Base-by-base conservation (phyloP, 1,140 invertebrate species). In the Heliconius himera region DNA sequence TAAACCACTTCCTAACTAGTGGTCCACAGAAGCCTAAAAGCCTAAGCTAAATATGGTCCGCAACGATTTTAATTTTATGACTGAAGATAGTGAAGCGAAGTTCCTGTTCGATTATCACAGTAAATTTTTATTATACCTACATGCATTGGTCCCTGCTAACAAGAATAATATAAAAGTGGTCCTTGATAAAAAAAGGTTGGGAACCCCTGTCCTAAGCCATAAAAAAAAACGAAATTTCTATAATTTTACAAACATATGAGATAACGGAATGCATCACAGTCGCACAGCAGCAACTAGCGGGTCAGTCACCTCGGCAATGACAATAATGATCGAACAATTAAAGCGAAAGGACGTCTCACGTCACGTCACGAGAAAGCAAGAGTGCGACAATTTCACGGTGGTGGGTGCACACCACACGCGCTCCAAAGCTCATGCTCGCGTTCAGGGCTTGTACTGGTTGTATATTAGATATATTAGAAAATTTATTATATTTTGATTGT, bases 331-430 rank as follows among this genome's bases (percentile, higher is more conserved):
- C 84, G 38, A 85, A 85, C 82, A 91, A 93, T 93, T 93, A 93
- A 87, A 91, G 91, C 91, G 90, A 93, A 91, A 93, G 90, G 91
- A 90, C 88, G 86, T 83, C 76, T 87, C 88, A 90, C 88, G 86
- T 84, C 76, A 89, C 88, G 83, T 82, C 82, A 85, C 88, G 88
- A 88, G 91, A 93, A 93, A 93, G 91, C 89, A 91, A 93, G 87
- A 93, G 91, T 93, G 89, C 85, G 90, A 92, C 89, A 92, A 92
- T 93, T 93, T 91, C 87, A 93, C 89, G 91, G 80, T 85, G 41
- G 74, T 75, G 75, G 83, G 76, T 87, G 86, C 89, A 88, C 89
- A 89, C 89, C 86, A 87, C 89, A 88, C 89, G 89, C 89, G 87
- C 84, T 89, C 86, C 87, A 87, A 84, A 82, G 82, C 82, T 85